These are phyloP conservation scores for Diarsia mendica DNA, from an alignment of 2,888 invertebrate species.

Conservation along the genomic window DNA sequence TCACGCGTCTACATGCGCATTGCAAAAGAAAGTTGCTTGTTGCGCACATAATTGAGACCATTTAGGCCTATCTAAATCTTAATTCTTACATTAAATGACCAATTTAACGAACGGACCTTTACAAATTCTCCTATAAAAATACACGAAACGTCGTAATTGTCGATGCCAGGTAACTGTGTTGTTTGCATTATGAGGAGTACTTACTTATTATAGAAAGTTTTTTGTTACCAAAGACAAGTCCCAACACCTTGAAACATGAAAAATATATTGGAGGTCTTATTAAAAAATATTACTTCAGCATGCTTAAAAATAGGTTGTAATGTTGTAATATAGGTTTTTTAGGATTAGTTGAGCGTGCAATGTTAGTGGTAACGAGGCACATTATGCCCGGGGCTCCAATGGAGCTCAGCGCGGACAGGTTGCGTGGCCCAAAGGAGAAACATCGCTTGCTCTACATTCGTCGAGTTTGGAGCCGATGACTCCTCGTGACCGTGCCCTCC, in stretches of 20 bases:
- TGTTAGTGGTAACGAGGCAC: constrained; percentile 67
- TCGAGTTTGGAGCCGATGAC: constrained; percentile 87
- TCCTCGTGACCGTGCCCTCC: constrained; percentile 89
- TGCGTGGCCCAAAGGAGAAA: constrained; percentile 83
- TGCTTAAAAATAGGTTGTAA: constrained; percentile 44
- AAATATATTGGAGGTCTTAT: constrained; percentile 51
- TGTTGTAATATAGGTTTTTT: constrained; percentile 61
- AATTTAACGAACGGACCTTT: constrained; percentile 52
- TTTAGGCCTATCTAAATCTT: constrained; percentile 68
- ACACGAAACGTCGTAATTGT: constrained; percentile 51
- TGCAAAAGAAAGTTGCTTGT: constrained; percentile 80
- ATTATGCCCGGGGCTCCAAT: constrained; percentile 75
- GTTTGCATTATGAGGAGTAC: constrained; percentile 44
- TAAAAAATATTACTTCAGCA: constrained; percentile 50
- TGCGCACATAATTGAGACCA: constrained; percentile 69
- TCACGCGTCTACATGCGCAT: constrained; percentile 71
- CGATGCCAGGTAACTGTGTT: constrained; percentile 41
- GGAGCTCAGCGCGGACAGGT: constrained; percentile 77
- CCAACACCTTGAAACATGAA: constrained; percentile 53
- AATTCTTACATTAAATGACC: constrained; percentile 49
- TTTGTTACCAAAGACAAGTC: constrained; percentile 41
- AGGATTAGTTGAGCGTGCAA: constrained; percentile 59
- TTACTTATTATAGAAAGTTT: constrained; percentile 60
- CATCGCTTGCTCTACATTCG: constrained; percentile 86
- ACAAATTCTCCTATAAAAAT: constrained; percentile 42